phyloP scores from a whole-genome alignment of 2,888 invertebrate genomes.

The Atethmia centrago region DNA sequence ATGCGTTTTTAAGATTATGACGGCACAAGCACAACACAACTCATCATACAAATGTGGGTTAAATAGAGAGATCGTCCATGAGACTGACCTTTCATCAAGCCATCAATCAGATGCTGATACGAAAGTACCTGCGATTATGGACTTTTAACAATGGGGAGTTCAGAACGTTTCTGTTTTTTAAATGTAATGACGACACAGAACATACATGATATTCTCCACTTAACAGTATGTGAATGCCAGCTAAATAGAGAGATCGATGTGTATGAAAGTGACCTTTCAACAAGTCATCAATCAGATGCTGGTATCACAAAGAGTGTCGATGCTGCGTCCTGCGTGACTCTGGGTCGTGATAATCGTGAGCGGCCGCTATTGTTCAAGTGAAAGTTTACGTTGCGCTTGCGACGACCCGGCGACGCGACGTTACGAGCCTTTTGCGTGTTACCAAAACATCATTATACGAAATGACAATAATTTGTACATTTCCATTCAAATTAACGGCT shows the following conservation, averaged over 20 bases:
- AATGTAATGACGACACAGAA: constrained; percentile 21
- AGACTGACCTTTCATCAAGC: constrained; percentile 41
- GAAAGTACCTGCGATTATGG: constrained; percentile 21
- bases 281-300: constrained; percentile 75
- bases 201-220: constrained; percentile 3
- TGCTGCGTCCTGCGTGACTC: constrained; percentile 80
- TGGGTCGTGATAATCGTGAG: constrained; percentile 79
- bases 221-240: constrained; percentile 20
- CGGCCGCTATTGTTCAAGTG: constrained; percentile 84
- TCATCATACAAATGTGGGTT: constrained; percentile 42
- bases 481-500: constrained; percentile 51
- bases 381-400: constrained; percentile 84
- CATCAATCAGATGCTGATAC: constrained; percentile 36
- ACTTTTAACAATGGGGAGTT: constrained; percentile 17
- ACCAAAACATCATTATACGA: constrained; percentile 75
- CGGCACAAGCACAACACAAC: constrained; percentile 8
- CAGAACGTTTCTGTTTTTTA: constrained; percentile 15
- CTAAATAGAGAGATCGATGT: constrained; percentile 40
- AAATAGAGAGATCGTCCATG: constrained; percentile 41
- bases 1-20: background rate
- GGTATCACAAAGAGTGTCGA: constrained; percentile 66
- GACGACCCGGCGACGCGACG: constrained; percentile 18
- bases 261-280: constrained; percentile 73
- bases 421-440: constrained; percentile 82
- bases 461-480: constrained; percentile 64